Percentiles rank a stretch among this genome's conserved stretches.
Evolutionary conservation across 2,797 vertebrate species (phyloP).

Genomic region (Percopsis omiscomaycus): DNA sequence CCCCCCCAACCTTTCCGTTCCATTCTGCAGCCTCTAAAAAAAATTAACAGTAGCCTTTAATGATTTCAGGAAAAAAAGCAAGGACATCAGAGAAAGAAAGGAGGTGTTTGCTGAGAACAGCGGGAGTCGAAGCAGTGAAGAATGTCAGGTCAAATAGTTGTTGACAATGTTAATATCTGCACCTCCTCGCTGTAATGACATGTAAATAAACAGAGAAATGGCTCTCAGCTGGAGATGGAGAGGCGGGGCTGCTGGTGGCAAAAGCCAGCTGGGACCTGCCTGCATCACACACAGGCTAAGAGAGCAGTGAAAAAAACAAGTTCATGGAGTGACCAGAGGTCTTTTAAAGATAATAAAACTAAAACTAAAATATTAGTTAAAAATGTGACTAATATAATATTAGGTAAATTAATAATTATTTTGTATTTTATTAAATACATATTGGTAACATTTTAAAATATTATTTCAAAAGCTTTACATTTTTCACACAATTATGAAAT

Average conservation of each 20-base stretch:
- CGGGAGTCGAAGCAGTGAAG: slow-evolving; percentile 79
- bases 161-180: slow-evolving; percentile 93
- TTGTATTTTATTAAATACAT: neutral
- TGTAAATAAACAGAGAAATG: slow-evolving; percentile 96
- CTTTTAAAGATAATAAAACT: neutral
- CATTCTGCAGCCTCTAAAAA: slow-evolving; percentile 29
- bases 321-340: slow-evolving; percentile 2
- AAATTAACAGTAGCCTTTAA: slow-evolving; percentile 81
- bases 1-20: slow-evolving; percentile 14
- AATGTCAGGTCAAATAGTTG: slow-evolving; percentile 96
- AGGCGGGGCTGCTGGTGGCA: slow-evolving; percentile 61
- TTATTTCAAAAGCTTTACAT: too few species aligned
- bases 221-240: slow-evolving; percentile 83
- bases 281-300: slow-evolving; percentile 10
- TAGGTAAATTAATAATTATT: neutral
- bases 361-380: neutral
- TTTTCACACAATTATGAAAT: neutral
- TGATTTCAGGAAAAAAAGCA: slow-evolving; percentile 62
- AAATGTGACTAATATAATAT: slow-evolving; percentile 1
- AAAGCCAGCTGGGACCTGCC: slow-evolving; percentile 79
- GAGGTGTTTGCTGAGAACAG: slow-evolving; percentile 66
- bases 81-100: neutral
- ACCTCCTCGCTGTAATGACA: slow-evolving; percentile 92
- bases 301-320: slow-evolving; percentile 3
- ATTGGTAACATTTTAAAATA: neutral